A percentile compares a stretch with the other conserved stretches of the same genome.
These are phyloP conservation scores for Drosophila setosimentum DNA, from an alignment of 2,888 invertebrate species.

Conservation along the genomic window DNA sequence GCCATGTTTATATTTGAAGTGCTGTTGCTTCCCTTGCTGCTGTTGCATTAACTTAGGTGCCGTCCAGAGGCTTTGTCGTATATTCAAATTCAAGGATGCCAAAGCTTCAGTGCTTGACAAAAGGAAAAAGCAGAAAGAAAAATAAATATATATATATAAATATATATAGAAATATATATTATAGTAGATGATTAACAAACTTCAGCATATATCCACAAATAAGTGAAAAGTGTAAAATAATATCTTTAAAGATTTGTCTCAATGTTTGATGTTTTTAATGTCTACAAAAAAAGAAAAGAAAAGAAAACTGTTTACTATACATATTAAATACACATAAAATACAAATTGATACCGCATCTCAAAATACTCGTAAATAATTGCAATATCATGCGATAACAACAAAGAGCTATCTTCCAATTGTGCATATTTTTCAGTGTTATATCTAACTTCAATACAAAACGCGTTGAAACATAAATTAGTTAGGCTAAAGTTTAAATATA, in stretches of 20 bases:
- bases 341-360: slow-evolving; percentile 24
- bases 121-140: slow-evolving; percentile 30
- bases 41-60: slow-evolving; percentile 79
- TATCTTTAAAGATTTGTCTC: slow-evolving; percentile 21
- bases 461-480: slow-evolving; percentile 50
- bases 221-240: slow-evolving; percentile 40
- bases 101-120: slow-evolving; percentile 56
- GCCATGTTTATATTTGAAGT: neutral
- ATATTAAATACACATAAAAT: slow-evolving; percentile 23
- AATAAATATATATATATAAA: slow-evolving; percentile 9
- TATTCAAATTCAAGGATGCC: slow-evolving; percentile 53
- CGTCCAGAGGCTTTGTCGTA: slow-evolving; percentile 84
- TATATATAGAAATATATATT: slow-evolving; percentile 4
- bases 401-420: slow-evolving; percentile 79
- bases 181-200: slow-evolving; percentile 1
- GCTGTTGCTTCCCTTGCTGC: slow-evolving; percentile 14
- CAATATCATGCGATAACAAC: slow-evolving; percentile 58
- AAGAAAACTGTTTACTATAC: slow-evolving; percentile 27
- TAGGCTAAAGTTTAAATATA: slow-evolving; percentile 66
- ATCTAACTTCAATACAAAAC: slow-evolving; percentile 34
- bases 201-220: slow-evolving; percentile 10
- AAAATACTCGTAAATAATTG: slow-evolving; percentile 43
- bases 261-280: slow-evolving; percentile 51
- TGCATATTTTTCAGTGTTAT: slow-evolving; percentile 75
- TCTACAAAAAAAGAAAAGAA: slow-evolving; percentile 35